Base-by-base conservation (phyloP, 2,888 invertebrate genomes). In the Yponomeuta evonymella region DNA sequence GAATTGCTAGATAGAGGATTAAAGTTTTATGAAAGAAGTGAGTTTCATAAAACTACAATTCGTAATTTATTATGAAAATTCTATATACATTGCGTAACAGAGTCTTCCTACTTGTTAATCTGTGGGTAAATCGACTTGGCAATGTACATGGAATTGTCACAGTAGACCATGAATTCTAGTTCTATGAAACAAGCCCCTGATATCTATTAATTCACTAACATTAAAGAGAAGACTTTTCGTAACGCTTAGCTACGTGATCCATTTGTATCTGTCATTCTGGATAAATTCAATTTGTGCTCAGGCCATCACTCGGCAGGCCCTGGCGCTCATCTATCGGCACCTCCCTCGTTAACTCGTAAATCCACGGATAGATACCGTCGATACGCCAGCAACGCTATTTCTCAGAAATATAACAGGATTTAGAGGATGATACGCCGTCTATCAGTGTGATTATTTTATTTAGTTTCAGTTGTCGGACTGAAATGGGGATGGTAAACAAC, bases 271-370 rank as follows among this genome's bases (percentile, higher is more conserved):
- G 51, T 58, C 51, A 58, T 15, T 43, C 43, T 43, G 43, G 43
- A 43, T 43, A 43, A 15, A 58, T 58, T 58, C 15, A 58, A 15
- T 58, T 15, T 58, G 51, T 12, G 51, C 15, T 15, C 4, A 58
- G 51, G 29, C 63, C 69, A 86, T 90, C 90, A 83, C 76, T 90
- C 88, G 81, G 73, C 89, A 81, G 81, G 85, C 81, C 81, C 89
- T 90, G 88, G 86, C 84, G 83, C 86, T 84, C 81, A 82, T 79
- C 86, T 84, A 82, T 88, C 89, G 81, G 75, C 89, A 80, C 85
- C 78, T 79, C 75, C 79, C 81, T 82, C 81, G 86, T 81, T 83
- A 78, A 85, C 79, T 86, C 88, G 86, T 89, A 87, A 89, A 90
- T 88, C 85, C 51, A 29, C 30, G 10, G 30, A 48, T 15, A 51